A percentile compares a stretch with the other conserved stretches of the same genome.
Conservation (phyloP, 2,113 vertebrate species). For the Hippocampus guttulatus region DNA sequence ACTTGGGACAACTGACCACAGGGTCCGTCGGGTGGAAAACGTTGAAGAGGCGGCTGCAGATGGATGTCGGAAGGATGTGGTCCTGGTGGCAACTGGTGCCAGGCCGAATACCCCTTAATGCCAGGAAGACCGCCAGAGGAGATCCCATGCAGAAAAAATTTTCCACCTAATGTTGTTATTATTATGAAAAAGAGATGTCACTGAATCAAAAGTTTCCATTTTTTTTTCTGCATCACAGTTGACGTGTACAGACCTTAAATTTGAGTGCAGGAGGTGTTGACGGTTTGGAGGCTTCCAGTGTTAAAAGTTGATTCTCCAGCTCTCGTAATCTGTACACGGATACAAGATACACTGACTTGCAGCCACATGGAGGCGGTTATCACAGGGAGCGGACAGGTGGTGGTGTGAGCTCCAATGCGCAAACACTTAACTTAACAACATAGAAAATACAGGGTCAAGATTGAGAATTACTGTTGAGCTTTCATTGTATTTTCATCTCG, state of each 20-base stretch:
- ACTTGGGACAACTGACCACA: conserved; percentile 79
- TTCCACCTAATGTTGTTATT: conserved; percentile 78
- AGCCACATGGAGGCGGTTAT: neutral
- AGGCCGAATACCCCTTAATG: conserved; percentile 89
- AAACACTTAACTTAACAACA: neutral
- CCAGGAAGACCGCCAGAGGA: conserved; percentile 93
- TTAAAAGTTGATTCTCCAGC: conserved; percentile 84
- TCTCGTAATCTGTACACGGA: conserved; percentile 77
- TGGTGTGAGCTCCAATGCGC: neutral
- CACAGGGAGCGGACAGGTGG: neutral
- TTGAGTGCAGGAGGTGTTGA: conserved; percentile 84
- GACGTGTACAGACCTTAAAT: conserved; percentile 81
- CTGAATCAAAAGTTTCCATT: neutral
- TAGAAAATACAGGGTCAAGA: neutral
- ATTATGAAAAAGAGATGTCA: neutral
- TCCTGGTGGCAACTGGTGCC: conserved; percentile 87
- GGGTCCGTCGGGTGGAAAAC: conserved; percentile 98
- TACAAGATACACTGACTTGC: neutral
- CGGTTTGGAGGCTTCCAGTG: conserved; percentile 77
- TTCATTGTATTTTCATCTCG: neutral
- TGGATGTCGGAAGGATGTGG: conserved; percentile 89
- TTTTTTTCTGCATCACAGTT: neutral
- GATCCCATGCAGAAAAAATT: conserved; percentile 99
- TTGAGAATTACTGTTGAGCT: neutral
- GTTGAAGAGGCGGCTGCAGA: conserved; percentile 89